Evolutionary conservation across 2,113 vertebrate genomes (phyloP).

Genomic region (Hydropotes inermis): DNA sequence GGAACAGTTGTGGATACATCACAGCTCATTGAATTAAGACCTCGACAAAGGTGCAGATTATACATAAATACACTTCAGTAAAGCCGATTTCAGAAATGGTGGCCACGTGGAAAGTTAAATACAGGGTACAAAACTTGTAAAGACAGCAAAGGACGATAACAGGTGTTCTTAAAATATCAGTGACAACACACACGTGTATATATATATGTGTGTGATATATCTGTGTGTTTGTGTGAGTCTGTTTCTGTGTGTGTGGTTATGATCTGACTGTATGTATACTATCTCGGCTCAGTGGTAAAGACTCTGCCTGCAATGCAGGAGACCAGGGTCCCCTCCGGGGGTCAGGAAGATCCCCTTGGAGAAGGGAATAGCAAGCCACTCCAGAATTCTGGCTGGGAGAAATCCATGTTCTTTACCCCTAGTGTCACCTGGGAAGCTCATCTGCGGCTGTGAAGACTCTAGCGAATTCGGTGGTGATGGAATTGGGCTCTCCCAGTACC

Average conservation of each 20-base stretch:
- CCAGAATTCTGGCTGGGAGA: not conserved
- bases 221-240: not conserved
- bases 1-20: not conserved
- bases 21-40: not conserved
- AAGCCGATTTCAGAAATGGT: too few relatives aligned
- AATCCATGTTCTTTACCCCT: too few relatives aligned
- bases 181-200: too few relatives aligned
- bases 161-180: too few relatives aligned
- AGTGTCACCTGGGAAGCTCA: rapidly evolving
- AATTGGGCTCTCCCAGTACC: not conserved
- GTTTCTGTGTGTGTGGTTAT: not conserved
- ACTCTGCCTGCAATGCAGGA: not conserved
- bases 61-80: too few relatives aligned
- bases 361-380: not conserved
- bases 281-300: not conserved
- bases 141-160: too few relatives aligned
- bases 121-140: too few relatives aligned
- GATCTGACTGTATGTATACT: not conserved
- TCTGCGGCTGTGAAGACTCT: not conserved
- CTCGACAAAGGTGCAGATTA: not conserved
- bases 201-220: too few relatives aligned
- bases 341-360: not conserved
- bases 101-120: too few relatives aligned
- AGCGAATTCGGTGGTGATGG: not conserved
- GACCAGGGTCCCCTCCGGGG: not conserved